Base-by-base conservation (phyloP, 2,797 vertebrate genomes). In the Bradypodion pumilum region DNA sequence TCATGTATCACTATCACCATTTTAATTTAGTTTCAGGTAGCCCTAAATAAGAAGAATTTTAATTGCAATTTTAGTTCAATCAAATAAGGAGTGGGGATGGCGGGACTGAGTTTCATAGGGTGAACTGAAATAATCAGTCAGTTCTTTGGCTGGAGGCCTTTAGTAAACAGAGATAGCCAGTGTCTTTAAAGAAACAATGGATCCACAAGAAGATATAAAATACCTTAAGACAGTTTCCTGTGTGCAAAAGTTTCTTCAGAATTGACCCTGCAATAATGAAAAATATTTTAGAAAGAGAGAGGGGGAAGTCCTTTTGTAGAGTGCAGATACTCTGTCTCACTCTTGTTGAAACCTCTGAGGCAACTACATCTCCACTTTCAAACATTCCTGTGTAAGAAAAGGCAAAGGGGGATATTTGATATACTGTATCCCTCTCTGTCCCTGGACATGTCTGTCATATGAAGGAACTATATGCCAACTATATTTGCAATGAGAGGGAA, bases 191-290 rank as follows among this genome's bases (percentile, higher is more conserved):
- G n/a, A 65, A 80, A 35, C 32, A 32, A 2, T 42, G 23, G 1
- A 40, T 73, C 74, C n/a, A 32, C 79, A 79, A 49, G 42, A 74
- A 37, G 21, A 59, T 15, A 60, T 74, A 35, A 85, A 89, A 93
- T 97, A 99, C 99, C 97, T 99, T 99, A 89, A 98, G 96, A 91
- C 98, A 98, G 95, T 99, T 99, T 97, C 98, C 99, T 97, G 98
- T 99, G 97, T 99, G 99, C 95, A 99, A 95, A 96, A 99, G 98
- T 93, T 99, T 99, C 97, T 99, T 99, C 94, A 99, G 96, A 93
- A 99, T 97, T 52, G 98, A 99, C 89, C 98, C 99, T 99, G 86
- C 49, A 94, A 85, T 88, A 69, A 90, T 86, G 89, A 92, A 91
- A 81, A 88, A 37, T 23, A 56, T 7, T 42, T 66, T 60, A 75